Evolutionary conservation across 2,797 vertebrate species (phyloP), one percentile per base, ranked within the genome.

Genomic region (Sandelia bainsii): DNA sequence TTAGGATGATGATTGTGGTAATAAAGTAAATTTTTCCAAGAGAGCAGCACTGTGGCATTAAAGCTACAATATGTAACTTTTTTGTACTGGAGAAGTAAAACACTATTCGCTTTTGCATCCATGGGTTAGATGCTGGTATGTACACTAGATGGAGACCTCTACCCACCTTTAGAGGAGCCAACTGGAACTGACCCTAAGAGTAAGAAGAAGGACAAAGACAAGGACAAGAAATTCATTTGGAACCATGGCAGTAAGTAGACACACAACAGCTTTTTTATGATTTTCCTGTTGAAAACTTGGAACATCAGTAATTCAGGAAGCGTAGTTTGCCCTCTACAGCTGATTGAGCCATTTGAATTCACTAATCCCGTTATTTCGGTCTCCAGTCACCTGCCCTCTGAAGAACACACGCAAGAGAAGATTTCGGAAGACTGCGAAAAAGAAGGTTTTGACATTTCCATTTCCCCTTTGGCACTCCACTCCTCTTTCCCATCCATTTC

Each of bases 221-320:
- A 97, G 91, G 97, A 99, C 89, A 99, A 98, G 92, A 99, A 98
- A 83, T 99, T 99, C 68, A 57, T 98, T 73, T 99, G 98, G 97
- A 99, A 99, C 90, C 98, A 99, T 7, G 97, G 98, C 89, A 99
- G 95, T 96, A 84, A 93, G 95, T 92, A 42, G n/a, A 75, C 52
- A 64, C 44, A 62, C n/a, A 34, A 44, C 6, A 56, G 51, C 49
- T 20, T 39, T 37, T 65, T 57, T 65, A 8, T 51, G 13, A 29
- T 20, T 6, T 53, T 39, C 40, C 14, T 66, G 54, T 39, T 2
- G 20, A 50, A 68, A 70, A 48, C n/a, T 45, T 84, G 13, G 51
- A 34, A 66, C 46, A 50, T 81, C 51, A 75, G 42, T 57, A 20
- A 39, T 50, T 61, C 37, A 17, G 22, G 34, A 52, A 25, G 62